Percentiles rank a stretch among this genome's conserved stretches.
These are phyloP conservation scores for Macropis europaea DNA, from an alignment of 2,888 invertebrate genomes.

Conservation along the genomic window DNA sequence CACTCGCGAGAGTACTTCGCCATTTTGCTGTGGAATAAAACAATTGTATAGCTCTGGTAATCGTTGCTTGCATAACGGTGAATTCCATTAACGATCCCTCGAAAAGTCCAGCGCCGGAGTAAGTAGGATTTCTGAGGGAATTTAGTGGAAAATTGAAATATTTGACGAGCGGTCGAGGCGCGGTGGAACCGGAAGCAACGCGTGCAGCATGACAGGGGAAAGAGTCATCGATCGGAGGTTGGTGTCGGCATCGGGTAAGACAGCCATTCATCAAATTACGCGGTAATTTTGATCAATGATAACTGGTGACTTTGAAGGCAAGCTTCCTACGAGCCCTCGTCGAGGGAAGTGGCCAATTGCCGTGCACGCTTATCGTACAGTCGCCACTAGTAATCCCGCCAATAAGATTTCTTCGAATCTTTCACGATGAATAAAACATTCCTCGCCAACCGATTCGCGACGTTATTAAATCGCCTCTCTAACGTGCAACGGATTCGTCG, in stretches of 20 bases:
- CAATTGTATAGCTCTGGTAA: too few species aligned
- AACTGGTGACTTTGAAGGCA: conserved; percentile 79
- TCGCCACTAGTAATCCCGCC: conserved; percentile 72
- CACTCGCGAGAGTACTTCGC: neutral
- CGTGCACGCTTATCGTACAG: conserved; percentile 74
- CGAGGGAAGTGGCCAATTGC: conserved; percentile 79
- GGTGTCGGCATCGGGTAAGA: conserved; percentile 57
- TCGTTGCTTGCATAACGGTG: too few species aligned
- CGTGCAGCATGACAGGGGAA: neutral
- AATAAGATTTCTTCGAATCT: conserved; percentile 45
- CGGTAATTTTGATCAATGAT: conserved; percentile 79
- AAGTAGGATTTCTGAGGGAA: too few species aligned
- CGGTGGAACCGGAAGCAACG: neutral
- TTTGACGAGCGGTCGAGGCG: too few species aligned
- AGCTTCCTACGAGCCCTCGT: conserved; percentile 77
- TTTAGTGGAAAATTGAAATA: too few species aligned
- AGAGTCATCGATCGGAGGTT: conserved; percentile 58
- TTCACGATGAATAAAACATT: too few species aligned
- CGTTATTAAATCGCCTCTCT: too few species aligned
- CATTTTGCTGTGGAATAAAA: too few species aligned
- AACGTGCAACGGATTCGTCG: too few species aligned
- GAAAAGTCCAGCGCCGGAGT: too few species aligned
- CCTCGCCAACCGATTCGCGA: too few species aligned
- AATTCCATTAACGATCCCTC: too few species aligned
- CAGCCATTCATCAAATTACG: conserved; percentile 66